phyloP scores from a whole-genome alignment of 2,888 invertebrate species.

The Corythucha ciliata region DNA sequence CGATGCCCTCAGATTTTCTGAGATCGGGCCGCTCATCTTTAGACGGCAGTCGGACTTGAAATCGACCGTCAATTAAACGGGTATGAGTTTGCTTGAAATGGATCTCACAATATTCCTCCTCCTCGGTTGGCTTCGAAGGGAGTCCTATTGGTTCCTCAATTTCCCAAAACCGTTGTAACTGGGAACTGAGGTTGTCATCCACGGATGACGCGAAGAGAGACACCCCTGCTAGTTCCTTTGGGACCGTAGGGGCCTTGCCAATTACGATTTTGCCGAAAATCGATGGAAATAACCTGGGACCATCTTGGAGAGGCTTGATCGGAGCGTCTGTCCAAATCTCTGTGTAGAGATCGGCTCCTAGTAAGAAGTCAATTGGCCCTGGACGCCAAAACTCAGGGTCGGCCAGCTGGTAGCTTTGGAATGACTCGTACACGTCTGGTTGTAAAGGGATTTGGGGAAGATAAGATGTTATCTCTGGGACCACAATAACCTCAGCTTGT shows the following conservation, averaged over 20 bases:
- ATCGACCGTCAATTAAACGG: conserved; percentile 7
- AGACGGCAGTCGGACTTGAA: conserved; percentile 21
- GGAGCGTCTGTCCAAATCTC: conserved; percentile 6
- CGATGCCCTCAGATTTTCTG: conserved; percentile 11
- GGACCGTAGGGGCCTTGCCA: background rate
- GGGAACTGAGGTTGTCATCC: background rate
- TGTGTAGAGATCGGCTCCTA: conserved; percentile 12
- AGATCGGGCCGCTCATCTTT: background rate
- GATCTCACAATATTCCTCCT: conserved; percentile 18
- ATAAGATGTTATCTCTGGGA: conserved; percentile 14
- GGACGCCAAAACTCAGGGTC: conserved; percentile 1
- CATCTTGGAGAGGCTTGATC: background rate
- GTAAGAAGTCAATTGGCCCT: conserved; percentile 4
- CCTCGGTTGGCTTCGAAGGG: background rate
- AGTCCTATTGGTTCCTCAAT: background rate
- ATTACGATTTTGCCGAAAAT: conserved; percentile 10
- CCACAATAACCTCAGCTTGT: conserved; percentile 18
- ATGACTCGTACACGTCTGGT: background rate
- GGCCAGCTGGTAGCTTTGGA: background rate
- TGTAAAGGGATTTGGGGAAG: conserved; percentile 10
- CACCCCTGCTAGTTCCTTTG: background rate
- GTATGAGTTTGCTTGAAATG: conserved; percentile 18
- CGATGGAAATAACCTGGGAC: background rate
- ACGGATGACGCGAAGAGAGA: background rate
- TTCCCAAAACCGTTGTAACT: conserved; percentile 10